phyloP scores from a whole-genome alignment of 1,140 invertebrate genomes.

The Zophobas morio region DNA sequence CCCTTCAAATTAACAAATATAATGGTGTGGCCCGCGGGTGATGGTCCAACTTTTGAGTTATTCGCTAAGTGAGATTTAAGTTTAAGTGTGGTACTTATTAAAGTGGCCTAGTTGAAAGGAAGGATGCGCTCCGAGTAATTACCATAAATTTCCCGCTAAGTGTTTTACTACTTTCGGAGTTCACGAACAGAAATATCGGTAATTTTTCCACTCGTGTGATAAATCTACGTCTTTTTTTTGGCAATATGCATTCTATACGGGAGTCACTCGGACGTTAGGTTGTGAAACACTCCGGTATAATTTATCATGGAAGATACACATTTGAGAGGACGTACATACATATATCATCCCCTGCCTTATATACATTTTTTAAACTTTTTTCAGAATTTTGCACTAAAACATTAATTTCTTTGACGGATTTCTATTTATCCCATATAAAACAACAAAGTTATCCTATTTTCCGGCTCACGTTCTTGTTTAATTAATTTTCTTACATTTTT shows the following conservation, averaged over 20 bases:
- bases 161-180: constrained; percentile 12
- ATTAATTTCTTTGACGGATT: constrained; percentile 22
- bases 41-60: constrained; percentile 40
- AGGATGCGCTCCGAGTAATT: constrained; percentile 30
- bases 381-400: constrained; percentile 12
- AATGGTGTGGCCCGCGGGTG: constrained; percentile 37
- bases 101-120: constrained; percentile 38
- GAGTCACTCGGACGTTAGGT: constrained; percentile 10
- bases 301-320: constrained; percentile 37
- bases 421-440: constrained; percentile 10
- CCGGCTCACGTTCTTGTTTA: neutral
- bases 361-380: constrained; percentile 25
- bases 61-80: constrained; percentile 40
- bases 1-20: constrained; percentile 35
- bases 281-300: constrained; percentile 29
- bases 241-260: constrained; percentile 21
- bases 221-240: neutral
- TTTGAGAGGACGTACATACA: constrained; percentile 18
- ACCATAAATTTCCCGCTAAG: constrained; percentile 31
- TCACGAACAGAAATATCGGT: neutral
- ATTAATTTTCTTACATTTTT: constrained; percentile 32
- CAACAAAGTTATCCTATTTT: neutral
- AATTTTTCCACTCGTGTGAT: constrained; percentile 14
- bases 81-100: constrained; percentile 40
- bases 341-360: constrained; percentile 21